phyloP scores from a whole-genome alignment of 1,140 invertebrate genomes.

The Drosophila pseudoananassae region DNA sequence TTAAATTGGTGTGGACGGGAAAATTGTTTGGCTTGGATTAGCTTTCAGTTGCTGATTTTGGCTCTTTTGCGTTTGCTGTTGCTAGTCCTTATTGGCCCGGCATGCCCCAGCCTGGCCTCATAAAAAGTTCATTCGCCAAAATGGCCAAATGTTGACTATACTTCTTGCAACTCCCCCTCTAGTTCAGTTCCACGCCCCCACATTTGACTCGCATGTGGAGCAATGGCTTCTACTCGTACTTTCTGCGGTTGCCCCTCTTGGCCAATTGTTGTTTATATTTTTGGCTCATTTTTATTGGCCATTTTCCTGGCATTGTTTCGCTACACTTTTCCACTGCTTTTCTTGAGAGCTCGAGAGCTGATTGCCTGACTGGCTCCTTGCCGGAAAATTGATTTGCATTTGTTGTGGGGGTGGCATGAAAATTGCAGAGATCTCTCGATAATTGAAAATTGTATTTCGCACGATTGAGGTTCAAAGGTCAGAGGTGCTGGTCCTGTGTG shows the following conservation, averaged over 20 bases:
- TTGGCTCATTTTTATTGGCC: conserved; percentile 73
- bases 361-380: conserved; percentile 48
- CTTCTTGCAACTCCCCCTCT: background rate
- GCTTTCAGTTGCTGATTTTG: conserved; percentile 24
- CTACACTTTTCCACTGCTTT: conserved; percentile 24
- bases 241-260: conserved; percentile 49
- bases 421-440: conserved; percentile 61
- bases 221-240: conserved; percentile 11
- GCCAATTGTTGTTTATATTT: conserved; percentile 72
- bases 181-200: conserved; percentile 24
- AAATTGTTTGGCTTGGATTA: conserved; percentile 66
- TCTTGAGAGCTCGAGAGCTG: conserved; percentile 35
- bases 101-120: conserved; percentile 40
- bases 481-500: background rate
- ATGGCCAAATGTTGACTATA: conserved; percentile 65
- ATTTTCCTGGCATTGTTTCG: conserved; percentile 66
- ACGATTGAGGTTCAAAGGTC: conserved; percentile 29
- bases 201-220: conserved; percentile 19
- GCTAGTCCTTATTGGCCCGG: conserved; percentile 7
- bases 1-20: conserved; percentile 58
- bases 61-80: conserved; percentile 10
- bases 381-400: conserved; percentile 60
- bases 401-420: conserved; percentile 18
- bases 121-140: conserved; percentile 74
- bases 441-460: conserved; percentile 68